Evolutionary conservation across 1,140 invertebrate genomes (phyloP), one percentile per base, ranked within the genome.

Genomic region (Agrilus planipennis): DNA sequence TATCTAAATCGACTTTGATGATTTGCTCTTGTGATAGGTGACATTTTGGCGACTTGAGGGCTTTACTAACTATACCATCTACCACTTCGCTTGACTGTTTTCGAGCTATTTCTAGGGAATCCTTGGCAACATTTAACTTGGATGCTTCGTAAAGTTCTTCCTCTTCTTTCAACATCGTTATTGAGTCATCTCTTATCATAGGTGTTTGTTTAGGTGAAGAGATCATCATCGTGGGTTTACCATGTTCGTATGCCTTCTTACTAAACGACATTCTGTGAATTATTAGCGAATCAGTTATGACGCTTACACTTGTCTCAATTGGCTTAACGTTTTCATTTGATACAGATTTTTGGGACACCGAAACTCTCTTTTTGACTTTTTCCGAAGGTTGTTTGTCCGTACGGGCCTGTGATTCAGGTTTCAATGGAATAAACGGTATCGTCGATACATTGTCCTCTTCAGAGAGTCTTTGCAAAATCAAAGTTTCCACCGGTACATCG

Each of bases 91-190:
- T n/a, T 28, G 16, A 51, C 18, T 22, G 27, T 27, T 46, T 39
- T 19, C 36, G 41, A 6, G 49, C 15, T 6, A 51, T 12, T 36
- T 49, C 50, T 10, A 51, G 34, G 2, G 50, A 51, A 31, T 51
- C 37, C 28, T 25, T 44, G 3, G 44, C 44, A 6, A 36, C 19
- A 12, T 15, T 23, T 21, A 51, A 22, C 22, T 46, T 49, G 1
- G 50, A 51, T 2, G n/a, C n/a, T n/a, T n/a, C n/a, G n/a, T n/a
- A n/a, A n/a, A n/a, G n/a, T n/a, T n/a, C n/a, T n/a, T n/a, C n/a
- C n/a, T n/a, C n/a, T n/a, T n/a, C n/a, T n/a, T n/a, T n/a, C n/a
- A n/a, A n/a, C n/a, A n/a, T n/a, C n/a, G n/a, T n/a, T n/a, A n/a
- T n/a, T n/a, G n/a, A n/a, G n/a, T n/a, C n/a, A n/a, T n/a, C n/a